Percentiles rank a stretch among this genome's conserved stretches.
Evolutionary conservation across 2,797 vertebrate species (phyloP).

Genomic region (Corythornis leucogaster): DNA sequence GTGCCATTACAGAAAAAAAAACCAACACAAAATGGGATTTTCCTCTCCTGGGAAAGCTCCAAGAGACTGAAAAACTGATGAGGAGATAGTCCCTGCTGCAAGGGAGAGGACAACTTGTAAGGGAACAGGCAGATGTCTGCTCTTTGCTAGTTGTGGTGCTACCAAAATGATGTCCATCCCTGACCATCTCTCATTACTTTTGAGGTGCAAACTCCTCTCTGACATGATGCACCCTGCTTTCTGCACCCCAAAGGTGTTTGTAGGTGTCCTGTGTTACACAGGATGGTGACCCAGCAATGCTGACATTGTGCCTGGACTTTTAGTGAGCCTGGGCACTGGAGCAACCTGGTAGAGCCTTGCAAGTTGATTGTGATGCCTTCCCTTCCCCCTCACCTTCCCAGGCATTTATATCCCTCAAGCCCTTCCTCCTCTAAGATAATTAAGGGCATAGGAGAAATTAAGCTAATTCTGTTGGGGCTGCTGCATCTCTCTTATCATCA

Average conservation of each 20-base stretch:
- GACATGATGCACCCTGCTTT: neutral
- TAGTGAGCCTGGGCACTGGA: neutral
- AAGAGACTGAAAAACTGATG: neutral
- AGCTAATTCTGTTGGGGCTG: slow-evolving; percentile 17
- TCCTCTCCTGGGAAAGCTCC: neutral
- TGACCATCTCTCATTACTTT: neutral
- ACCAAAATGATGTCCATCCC: fast-evolving
- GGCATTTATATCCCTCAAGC: neutral
- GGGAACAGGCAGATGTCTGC: neutral
- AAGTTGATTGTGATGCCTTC: neutral
- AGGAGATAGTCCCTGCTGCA: neutral
- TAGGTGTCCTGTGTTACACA: neutral
- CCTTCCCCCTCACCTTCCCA: neutral
- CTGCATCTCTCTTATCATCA: neutral
- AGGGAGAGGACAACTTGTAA: neutral
- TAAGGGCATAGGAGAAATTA: slow-evolving; percentile 40
- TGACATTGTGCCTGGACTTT: neutral
- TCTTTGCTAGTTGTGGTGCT: neutral
- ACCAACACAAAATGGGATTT: fast-evolving
- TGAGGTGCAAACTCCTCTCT: neutral
- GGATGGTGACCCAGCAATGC: neutral
- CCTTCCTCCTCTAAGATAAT: slow-evolving; percentile 21
- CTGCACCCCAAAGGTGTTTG: neutral
- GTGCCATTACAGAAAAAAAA: neutral
- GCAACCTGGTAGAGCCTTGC: neutral